Base-by-base conservation (phyloP, 1,140 invertebrate genomes). In the Idris sp. region DNA sequence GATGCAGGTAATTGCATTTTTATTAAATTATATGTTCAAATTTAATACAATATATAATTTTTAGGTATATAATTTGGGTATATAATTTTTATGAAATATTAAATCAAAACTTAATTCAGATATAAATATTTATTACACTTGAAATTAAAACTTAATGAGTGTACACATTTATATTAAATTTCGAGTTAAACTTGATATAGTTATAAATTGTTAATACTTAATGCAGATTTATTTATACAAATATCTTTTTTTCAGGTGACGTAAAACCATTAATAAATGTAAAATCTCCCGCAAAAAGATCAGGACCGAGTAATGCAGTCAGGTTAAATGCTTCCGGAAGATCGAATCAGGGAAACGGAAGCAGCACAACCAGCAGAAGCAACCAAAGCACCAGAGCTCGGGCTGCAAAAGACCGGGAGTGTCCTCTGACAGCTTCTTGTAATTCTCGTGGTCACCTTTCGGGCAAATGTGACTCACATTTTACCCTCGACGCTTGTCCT, bases 391-490 rank as follows among this genome's bases (percentile, higher is more conserved):
- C 69, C 36, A 85, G 89, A 44, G 61, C 72, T 11, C 86, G 87
- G 0, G 82, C 87, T 9, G 77, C 86, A 18, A 90, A 92, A 69
- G 93, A 95, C 75, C 87, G 92, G 16, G 90, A 92, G 64, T 98
- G 97, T 87, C 95, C 95, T 0, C 88, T 98, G 8, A 91, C 95
- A 56, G 92, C 92, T 2, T 76, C 79, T 5, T 98, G 97, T 84
- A 94, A 98, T 84, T 98, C 96, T 13, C 85, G 87, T 15, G 97
- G 97, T 54, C 96, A 98, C 89, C 88, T 98, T 83, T 93, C 93
- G n/a, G 96, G 96, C 16, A 91, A 91, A 81, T 89, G 92, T 71
- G 91, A 94, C 6, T 91, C 90, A 14, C 96, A 98, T 87, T 96
- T 96, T 82, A 95, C 95, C 1, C 88, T 95, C 33, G 93, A 96